Percentiles rank a stretch among this genome's conserved stretches.
phyloP scores from a whole-genome alignment of 1,140 invertebrate genomes.

The Atopsyche davidsoni region DNA sequence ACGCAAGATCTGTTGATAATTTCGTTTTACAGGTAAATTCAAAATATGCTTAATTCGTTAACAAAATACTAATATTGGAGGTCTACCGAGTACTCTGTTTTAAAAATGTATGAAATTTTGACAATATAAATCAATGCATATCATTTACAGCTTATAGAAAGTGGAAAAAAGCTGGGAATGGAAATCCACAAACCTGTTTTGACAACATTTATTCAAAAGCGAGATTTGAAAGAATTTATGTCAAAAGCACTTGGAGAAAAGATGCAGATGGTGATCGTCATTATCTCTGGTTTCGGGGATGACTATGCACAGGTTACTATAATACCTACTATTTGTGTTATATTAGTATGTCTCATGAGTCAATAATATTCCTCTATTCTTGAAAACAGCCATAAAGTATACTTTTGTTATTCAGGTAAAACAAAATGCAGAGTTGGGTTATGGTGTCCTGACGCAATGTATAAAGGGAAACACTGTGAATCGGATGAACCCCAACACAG shows the following conservation, averaged over 20 bases:
- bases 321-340: not conserved
- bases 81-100: no score
- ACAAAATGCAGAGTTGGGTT: conserved; percentile 59
- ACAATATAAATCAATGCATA: not conserved
- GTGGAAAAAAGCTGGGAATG: conserved; percentile 43
- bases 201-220: conserved; percentile 28
- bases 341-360: no score
- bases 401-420: conserved; percentile 55
- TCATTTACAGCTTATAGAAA: conserved; percentile 17
- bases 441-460: conserved; percentile 73
- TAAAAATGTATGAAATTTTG: not conserved
- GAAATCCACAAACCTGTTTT: conserved; percentile 12
- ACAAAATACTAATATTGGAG: no score
- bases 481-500: conserved; percentile 44
- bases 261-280: conserved; percentile 47
- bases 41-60: no score
- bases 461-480: conserved; percentile 48
- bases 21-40: conserved; percentile 11
- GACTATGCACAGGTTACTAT: conserved; percentile 39
- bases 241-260: conserved; percentile 1
- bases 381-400: no score
- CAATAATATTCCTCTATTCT: no score
- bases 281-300: conserved; percentile 42
- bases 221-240: not conserved
- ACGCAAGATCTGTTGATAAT: not conserved